phyloP scores from a whole-genome alignment of 1,140 invertebrate genomes.

The Drosophila triauraria region DNA sequence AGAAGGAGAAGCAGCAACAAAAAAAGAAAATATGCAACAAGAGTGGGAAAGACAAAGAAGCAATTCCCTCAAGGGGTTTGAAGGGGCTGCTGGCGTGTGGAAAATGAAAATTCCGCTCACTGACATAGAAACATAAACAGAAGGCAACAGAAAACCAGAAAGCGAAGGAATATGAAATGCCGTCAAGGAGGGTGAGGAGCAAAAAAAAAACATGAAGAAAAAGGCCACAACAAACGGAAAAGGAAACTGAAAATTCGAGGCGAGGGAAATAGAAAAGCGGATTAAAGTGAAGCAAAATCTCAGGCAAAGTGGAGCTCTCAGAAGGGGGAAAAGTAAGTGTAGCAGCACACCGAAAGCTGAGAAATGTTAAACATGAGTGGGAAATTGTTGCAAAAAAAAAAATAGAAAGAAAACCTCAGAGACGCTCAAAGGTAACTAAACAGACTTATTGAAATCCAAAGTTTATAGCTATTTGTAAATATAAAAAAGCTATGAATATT shows the following conservation, averaged over 20 bases:
- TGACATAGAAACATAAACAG: slow-evolving; percentile 26
- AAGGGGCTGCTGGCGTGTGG: neutral
- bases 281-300: slow-evolving; percentile 36
- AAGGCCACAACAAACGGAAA: slow-evolving; percentile 16
- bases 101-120: slow-evolving; percentile 32
- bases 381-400: neutral
- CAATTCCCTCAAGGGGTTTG: slow-evolving; percentile 30
- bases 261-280: slow-evolving; percentile 29
- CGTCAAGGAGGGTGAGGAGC: neutral
- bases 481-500: slow-evolving; percentile 2
- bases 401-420: neutral
- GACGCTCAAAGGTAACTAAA: slow-evolving; percentile 8
- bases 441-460: slow-evolving; percentile 30
- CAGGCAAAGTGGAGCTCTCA: slow-evolving; percentile 6
- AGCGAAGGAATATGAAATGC: slow-evolving; percentile 21
- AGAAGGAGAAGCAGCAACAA: neutral
- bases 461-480: slow-evolving; percentile 9
- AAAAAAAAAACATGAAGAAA: slow-evolving; percentile 1
- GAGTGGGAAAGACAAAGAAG: slow-evolving; percentile 14
- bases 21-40: slow-evolving; percentile 2
- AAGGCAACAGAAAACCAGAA: slow-evolving; percentile 7
- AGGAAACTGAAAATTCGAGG: slow-evolving; percentile 13
- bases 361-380: neutral
- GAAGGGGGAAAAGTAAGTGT: neutral
- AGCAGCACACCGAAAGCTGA: neutral